phyloP scores from a whole-genome alignment of 2,797 vertebrate genomes.

The Chaunax sp. region DNA sequence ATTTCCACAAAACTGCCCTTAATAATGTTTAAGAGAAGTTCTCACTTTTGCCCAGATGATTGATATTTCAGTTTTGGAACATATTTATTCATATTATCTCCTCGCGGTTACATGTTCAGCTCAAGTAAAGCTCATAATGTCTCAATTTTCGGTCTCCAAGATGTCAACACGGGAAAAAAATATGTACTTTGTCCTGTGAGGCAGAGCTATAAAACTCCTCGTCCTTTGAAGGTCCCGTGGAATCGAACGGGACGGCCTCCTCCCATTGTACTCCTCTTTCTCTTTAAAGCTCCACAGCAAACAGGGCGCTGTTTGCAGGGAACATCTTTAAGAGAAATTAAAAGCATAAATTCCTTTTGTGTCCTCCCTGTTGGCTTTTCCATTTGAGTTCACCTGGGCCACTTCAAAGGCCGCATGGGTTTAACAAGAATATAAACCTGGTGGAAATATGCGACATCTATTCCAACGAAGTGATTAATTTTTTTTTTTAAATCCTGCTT shows the following conservation, averaged over 20 bases:
- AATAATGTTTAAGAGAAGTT: slow-evolving; percentile 15
- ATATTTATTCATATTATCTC: slow-evolving; percentile 40
- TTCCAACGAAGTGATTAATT: background rate
- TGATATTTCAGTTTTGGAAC: slow-evolving; percentile 35
- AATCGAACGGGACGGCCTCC: slow-evolving; percentile 46
- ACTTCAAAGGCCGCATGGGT: slow-evolving; percentile 13
- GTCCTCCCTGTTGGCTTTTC: slow-evolving; percentile 17
- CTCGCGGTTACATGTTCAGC: slow-evolving; percentile 27
- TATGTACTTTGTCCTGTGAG: slow-evolving; percentile 65
- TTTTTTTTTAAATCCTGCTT: too few species aligned
- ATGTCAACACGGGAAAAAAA: slow-evolving; percentile 53
- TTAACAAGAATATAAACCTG: slow-evolving; percentile 18
- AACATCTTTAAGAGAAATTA: slow-evolving; percentile 61
- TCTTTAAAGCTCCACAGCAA: slow-evolving; percentile 59
- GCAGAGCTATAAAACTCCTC: slow-evolving; percentile 61
- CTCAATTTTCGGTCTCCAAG: slow-evolving; percentile 38
- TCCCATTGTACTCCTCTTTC: slow-evolving; percentile 32
- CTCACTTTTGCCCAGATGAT: slow-evolving; percentile 42
- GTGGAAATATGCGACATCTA: background rate
- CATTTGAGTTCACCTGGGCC: slow-evolving; percentile 7
- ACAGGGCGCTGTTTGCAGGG: slow-evolving; percentile 62
- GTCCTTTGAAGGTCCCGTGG: slow-evolving; percentile 71
- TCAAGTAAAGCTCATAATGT: slow-evolving; percentile 20
- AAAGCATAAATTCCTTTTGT: slow-evolving; percentile 31
- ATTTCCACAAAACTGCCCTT: slow-evolving; percentile 35